Evolutionary conservation across 2,888 invertebrate species (phyloP), one percentile per base, ranked within the genome.

Genomic region (Macaria liturata): DNA sequence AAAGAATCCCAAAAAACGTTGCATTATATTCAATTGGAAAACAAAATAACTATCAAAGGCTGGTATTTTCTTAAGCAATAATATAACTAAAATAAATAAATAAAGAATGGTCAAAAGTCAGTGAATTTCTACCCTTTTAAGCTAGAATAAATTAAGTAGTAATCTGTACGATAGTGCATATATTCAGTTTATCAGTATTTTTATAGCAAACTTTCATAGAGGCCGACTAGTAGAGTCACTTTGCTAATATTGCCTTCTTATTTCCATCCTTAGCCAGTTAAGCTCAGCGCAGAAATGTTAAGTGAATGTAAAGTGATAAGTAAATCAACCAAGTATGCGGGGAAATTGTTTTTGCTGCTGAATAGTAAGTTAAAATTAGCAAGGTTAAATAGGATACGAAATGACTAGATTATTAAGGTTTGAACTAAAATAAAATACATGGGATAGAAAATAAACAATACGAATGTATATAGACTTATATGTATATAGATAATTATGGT

Each of bases 111-210:
- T 6, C 1, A 4, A 37, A 3, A 3, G 34, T 20, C 43, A 9
- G 43, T 54, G 39, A 32, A 40, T 48, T 30, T 45, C 9, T 4
- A 58, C 4, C 54, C 46, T 53, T 5, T 51, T 48, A 42, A 37
- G 20, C 39, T 48, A 30, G 46, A 46, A 49, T 9, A 40, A 58
- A 58, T 49, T 43, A 44, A 51, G 34, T 32, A 43, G 8, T 54
- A 49, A 49, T 49, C 32, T 32, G 31, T 39, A 3, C n/a, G 7
- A 43, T 47, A 34, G 34, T 32, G 40, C 44, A 54, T 45, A 51
- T 48, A 54, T 44, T 51, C 54, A 48, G 51, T 46, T 59, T n/a
- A n/a, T n/a, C n/a, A n/a, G n/a, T n/a, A 59, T 59, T 54, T 59
- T 54, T 48, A 59, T 44, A 5, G 43, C 46, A 32, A 46, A 32